Evolutionary conservation across 2,888 invertebrate genomes (phyloP).

Genomic region (Cremastinae sp.): DNA sequence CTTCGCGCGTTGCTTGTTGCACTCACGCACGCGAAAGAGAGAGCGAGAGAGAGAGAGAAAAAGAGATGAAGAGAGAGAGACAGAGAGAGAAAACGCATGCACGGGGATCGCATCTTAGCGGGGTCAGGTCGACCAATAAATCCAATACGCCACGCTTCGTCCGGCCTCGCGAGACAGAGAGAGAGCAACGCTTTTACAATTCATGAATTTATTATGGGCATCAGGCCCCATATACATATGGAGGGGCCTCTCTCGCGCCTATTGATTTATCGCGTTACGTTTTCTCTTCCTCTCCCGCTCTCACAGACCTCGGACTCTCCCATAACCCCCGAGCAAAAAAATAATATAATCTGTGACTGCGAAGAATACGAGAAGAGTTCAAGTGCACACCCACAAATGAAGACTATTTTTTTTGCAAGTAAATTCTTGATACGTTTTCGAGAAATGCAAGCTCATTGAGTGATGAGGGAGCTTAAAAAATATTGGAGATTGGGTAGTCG

Average conservation of each 20-base stretch:
- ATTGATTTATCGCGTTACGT: constrained; percentile 78
- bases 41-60: not conserved
- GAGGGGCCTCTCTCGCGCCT: constrained; percentile 70
- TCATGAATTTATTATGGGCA: constrained; percentile 79
- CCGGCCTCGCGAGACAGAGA: constrained; percentile 63
- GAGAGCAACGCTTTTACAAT: constrained; percentile 76
- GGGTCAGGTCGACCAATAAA: constrained; percentile 79
- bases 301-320: constrained; percentile 60
- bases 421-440: no score
- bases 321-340: constrained; percentile 24
- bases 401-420: not conserved
- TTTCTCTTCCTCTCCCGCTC: constrained; percentile 69
- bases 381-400: not conserved
- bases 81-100: not conserved
- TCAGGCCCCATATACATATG: constrained; percentile 66
- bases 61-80: not conserved
- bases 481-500: no score
- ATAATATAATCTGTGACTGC: constrained; percentile 43
- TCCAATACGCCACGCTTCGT: constrained; percentile 79
- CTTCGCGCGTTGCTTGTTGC: no score
- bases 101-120: constrained; percentile 73
- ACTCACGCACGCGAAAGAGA: constrained; percentile 31
- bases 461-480: no score
- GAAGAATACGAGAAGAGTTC: not conserved
- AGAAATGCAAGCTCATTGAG: no score